Percentiles rank a stretch among this genome's conserved stretches.
Evolutionary conservation across 2,797 vertebrate genomes (phyloP).

Genomic region (Delichon dasypus): DNA sequence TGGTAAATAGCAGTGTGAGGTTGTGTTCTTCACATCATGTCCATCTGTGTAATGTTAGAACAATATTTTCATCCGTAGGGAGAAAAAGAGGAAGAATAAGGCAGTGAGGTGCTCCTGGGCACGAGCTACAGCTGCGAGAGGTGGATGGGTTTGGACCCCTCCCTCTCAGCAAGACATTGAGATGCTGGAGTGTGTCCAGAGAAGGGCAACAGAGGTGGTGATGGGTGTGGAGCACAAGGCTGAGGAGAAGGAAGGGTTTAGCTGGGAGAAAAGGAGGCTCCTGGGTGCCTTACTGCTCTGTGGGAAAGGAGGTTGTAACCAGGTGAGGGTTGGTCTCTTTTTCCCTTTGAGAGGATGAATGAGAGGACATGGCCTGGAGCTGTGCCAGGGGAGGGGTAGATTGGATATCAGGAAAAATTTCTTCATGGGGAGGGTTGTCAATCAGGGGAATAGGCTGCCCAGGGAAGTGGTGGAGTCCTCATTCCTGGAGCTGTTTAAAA

Average conservation of each 20-base stretch:
- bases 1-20: not conserved
- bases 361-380: not conserved
- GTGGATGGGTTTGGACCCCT: not conserved
- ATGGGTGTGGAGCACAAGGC: not conserved
- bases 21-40: not conserved
- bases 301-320: not conserved
- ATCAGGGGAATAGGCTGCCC: not conserved
- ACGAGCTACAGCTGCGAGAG: not conserved
- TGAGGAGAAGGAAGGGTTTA: no score
- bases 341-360: not conserved
- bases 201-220: not conserved
- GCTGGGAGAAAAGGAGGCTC: not conserved
- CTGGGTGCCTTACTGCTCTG: accelerated
- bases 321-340: not conserved
- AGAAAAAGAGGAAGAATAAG: not conserved
- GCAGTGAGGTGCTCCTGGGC: not conserved
- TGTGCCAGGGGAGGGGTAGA: not conserved
- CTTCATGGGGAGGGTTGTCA: no score
- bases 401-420: no score
- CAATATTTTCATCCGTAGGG: not conserved
- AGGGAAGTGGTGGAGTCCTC: not conserved
- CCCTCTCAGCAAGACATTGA: not conserved
- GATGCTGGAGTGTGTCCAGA: not conserved
- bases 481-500: not conserved
- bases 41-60: not conserved